Conservation (phyloP, 2,113 vertebrate species). For the Egretta garzetta region DNA sequence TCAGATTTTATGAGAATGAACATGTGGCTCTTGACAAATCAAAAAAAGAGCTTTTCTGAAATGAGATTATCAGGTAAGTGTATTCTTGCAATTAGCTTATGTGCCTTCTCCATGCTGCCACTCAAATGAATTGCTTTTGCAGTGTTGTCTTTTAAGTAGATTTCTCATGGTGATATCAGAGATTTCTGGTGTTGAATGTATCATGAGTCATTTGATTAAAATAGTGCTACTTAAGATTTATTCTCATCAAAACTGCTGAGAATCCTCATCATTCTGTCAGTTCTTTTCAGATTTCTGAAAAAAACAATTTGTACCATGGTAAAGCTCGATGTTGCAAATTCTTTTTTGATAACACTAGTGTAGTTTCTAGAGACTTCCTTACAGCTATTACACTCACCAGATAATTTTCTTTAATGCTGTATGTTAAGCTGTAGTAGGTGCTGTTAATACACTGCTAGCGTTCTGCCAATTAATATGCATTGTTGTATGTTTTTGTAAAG, state of each 20-base stretch:
- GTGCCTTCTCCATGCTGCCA: not conserved
- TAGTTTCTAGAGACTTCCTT: not conserved
- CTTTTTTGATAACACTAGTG: not conserved
- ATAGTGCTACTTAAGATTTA: constrained; percentile 44
- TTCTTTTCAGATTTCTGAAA: not conserved
- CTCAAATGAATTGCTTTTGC: not conserved
- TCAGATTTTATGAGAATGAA: not conserved
- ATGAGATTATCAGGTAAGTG: not conserved
- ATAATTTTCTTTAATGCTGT: not conserved
- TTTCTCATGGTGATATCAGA: not conserved
- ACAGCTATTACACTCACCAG: not conserved
- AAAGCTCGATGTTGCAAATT: not conserved
- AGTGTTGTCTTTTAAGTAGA: constrained; percentile 13
- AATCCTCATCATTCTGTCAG: constrained; percentile 30
- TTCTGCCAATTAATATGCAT: not conserved
- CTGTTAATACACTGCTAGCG: not conserved
- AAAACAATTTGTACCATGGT: not conserved
- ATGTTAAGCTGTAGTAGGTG: not conserved
- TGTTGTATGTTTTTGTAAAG: not conserved
- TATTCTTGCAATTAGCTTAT: not conserved
- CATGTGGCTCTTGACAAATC: not conserved
- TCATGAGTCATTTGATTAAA: constrained; percentile 61
- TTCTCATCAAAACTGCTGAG: constrained; percentile 5
- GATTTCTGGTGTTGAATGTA: constrained; percentile 33
- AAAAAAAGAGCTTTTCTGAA: not conserved